phyloP scores from a whole-genome alignment of 2,888 invertebrate species.

The Agriotes lineatus region DNA sequence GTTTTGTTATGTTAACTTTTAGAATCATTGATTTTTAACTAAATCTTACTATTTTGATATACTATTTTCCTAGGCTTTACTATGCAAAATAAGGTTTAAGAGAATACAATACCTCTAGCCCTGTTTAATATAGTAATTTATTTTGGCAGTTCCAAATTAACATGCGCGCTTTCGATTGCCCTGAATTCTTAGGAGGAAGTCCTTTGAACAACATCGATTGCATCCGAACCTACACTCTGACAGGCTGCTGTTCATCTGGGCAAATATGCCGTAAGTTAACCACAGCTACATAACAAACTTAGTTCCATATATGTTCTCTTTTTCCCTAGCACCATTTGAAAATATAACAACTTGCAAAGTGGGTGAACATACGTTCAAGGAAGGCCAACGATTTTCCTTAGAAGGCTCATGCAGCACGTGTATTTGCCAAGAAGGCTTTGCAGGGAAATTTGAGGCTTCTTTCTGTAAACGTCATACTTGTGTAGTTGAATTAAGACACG shows the following conservation, averaged over 20 bases:
- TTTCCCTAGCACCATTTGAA: slow-evolving; percentile 37
- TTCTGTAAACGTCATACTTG: slow-evolving; percentile 45
- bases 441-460: slow-evolving; percentile 46
- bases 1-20: too few species aligned
- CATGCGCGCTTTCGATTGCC: slow-evolving; percentile 4
- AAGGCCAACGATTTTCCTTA: slow-evolving; percentile 45
- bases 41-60: too few species aligned
- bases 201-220: not conserved
- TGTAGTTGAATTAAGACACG: slow-evolving; percentile 43
- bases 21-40: too few species aligned
- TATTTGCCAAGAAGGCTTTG: slow-evolving; percentile 47
- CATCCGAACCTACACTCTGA: slow-evolving; percentile 13
- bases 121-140: not conserved
- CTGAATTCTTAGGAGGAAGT: not conserved
- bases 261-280: slow-evolving; percentile 32
- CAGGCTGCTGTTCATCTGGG: slow-evolving; percentile 29
- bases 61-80: too few species aligned
- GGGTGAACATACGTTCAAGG: slow-evolving; percentile 42
- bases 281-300: too few species aligned
- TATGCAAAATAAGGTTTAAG: not conserved
- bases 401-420: slow-evolving; percentile 44
- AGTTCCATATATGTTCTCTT: too few species aligned
- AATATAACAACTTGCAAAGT: slow-evolving; percentile 36
- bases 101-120: too few species aligned
- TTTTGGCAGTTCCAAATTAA: not conserved